These are phyloP conservation scores for Netelia virgata DNA, from an alignment of 2,888 invertebrate genomes.

Conservation along the genomic window DNA sequence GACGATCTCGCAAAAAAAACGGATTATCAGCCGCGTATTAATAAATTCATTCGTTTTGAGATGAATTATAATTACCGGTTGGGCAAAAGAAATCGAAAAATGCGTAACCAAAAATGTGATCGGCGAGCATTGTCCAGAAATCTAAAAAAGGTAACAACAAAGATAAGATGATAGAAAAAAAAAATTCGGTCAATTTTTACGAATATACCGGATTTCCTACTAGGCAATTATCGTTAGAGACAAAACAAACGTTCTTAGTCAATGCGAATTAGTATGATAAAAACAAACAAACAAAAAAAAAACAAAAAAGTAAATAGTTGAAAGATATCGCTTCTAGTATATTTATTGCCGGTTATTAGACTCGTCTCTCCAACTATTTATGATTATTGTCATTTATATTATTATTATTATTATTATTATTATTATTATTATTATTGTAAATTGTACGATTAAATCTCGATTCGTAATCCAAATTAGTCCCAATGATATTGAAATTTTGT, in stretches of 20 bases:
- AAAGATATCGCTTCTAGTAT: slow-evolving; percentile 54
- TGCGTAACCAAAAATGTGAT: slow-evolving; percentile 57
- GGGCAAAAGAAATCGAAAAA: slow-evolving; percentile 31
- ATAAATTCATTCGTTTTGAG: slow-evolving; percentile 15
- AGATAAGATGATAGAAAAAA: slow-evolving; percentile 12
- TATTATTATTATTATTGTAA: slow-evolving; percentile 45
- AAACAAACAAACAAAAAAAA: slow-evolving; percentile 34
- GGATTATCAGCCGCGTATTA: not conserved
- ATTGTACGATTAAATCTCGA: slow-evolving; percentile 46
- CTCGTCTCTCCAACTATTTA: slow-evolving; percentile 52
- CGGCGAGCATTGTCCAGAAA: slow-evolving; percentile 54
- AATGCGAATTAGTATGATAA: slow-evolving; percentile 62
- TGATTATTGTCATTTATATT: slow-evolving; percentile 43
- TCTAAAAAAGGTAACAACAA: slow-evolving; percentile 2
- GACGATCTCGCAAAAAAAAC: slow-evolving; percentile 13
- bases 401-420: slow-evolving; percentile 25
- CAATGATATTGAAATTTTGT: slow-evolving; percentile 63
- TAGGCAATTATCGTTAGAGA: slow-evolving; percentile 67
- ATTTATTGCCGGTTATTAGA: slow-evolving; percentile 56
- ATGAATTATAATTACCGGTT: slow-evolving; percentile 31
- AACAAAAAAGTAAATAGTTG: slow-evolving; percentile 45
- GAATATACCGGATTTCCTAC: slow-evolving; percentile 66
- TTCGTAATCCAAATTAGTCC: slow-evolving; percentile 56
- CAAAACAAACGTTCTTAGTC: slow-evolving; percentile 65
- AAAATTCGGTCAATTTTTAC: slow-evolving; percentile 67